Evolutionary conservation across 2,888 invertebrate genomes (phyloP), one percentile per base, ranked within the genome.

Genomic region (Tanypteryx hageni): DNA sequence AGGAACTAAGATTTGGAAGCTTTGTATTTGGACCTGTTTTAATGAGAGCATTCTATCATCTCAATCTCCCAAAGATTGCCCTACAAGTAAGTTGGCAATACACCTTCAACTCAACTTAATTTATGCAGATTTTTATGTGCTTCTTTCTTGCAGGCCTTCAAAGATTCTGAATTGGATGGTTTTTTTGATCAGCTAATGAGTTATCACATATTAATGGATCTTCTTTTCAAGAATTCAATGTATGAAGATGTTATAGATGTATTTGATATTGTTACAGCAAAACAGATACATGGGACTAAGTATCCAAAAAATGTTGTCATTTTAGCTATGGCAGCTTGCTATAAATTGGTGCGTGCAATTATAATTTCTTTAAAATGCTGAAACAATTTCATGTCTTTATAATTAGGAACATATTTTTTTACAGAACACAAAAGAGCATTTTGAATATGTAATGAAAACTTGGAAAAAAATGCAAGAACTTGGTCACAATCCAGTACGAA

Each of bases 11-110:
- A 93, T 98, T 98, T 96, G 97, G 98, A n/a, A 97, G 96, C 93
- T 98, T 97, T 95, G 94, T 97, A 9, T 98, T 98, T 96, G 98
- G 98, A 0, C 98, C 98, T 8, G 97, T 98, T 18, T 96, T 97
- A 0, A 98, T 98, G 98, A 96, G 98, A 94, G 96, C 97, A 96
- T 97, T 97, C 93, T 96, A 98, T 94, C 95, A 96, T 94, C 95
- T 97, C 68, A 96, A 97, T 94, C 96, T 97, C 94, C 96, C 97
- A 1, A 96, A 96, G 82, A 95, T 96, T 93, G 98, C 98, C 16
- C 94, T 97, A 18, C 93, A 96, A 94, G 96, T 96, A 94, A 94
- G 92, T 93, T 86, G 0, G n/a, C 18, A n/a, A 22, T 83, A 27
- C 92, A 13, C 7, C n/a, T 44, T 16, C 22, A 61, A 82, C 57